phyloP scores from a whole-genome alignment of 1,140 invertebrate species.

The Asobara japonica region DNA sequence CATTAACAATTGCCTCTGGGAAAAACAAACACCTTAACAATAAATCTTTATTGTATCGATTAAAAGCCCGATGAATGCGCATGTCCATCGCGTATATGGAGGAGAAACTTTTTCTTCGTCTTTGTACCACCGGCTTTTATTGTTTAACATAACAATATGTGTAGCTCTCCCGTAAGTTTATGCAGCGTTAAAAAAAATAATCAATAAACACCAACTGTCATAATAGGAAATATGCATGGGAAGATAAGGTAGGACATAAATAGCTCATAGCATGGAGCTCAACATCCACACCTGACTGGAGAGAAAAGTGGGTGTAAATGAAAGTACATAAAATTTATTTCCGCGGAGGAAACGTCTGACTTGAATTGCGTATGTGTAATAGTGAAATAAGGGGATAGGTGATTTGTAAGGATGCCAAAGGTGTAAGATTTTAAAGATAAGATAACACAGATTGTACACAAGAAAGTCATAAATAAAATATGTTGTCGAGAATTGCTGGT shows the following conservation, averaged over 20 bases:
- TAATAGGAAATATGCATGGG: neutral
- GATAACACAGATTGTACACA: too few relatives aligned
- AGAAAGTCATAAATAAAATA: too few relatives aligned
- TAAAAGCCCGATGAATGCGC: neutral
- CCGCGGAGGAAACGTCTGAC: neutral
- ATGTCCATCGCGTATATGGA: neutral
- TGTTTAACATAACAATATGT: slow-evolving; percentile 6
- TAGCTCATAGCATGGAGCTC: neutral
- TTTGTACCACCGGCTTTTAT: slow-evolving; percentile 12
- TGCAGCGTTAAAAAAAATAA: neutral
- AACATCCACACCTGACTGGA: neutral
- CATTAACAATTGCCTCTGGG: neutral
- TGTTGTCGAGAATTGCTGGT: too few relatives aligned
- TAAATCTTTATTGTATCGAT: slow-evolving; percentile 8
- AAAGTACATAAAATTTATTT: neutral
- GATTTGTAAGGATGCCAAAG: too few relatives aligned
- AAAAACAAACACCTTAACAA: neutral
- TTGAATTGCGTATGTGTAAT: neutral
- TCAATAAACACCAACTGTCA: neutral
- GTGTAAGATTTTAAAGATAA: too few relatives aligned
- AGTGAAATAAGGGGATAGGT: neutral
- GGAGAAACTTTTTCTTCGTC: neutral
- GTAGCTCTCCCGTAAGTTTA: neutral
- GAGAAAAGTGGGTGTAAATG: neutral
- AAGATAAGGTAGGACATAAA: neutral